Base-by-base conservation (phyloP, 2,113 vertebrate genomes). In the Oncorhynchus nerka region DNA sequence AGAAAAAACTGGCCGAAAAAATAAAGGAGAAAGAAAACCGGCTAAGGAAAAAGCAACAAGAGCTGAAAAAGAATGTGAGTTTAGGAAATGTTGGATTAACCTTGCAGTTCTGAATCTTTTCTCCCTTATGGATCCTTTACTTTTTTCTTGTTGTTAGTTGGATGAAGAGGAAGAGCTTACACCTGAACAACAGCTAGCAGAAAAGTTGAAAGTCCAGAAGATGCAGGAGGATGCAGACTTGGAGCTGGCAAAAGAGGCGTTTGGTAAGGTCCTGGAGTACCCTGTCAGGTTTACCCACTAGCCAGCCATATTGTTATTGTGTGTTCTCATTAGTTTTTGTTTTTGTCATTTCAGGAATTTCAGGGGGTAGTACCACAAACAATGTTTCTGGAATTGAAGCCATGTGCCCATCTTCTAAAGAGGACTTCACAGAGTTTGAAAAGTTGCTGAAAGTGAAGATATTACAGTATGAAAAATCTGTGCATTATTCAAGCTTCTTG, bases 351-450 rank as follows among this genome's bases (percentile, higher is more conserved):
- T 55, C 51, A 55, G 51, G 51, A 16, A 55, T 55, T 1, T 55
- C 51, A 19, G 51, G 12, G 51, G 5, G 51, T 19, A 55, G 51
- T 55, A 55, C 13, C 51, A 16, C 51, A 55, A 96, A 94, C 89
- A 91, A 84, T 82, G 91, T 94, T 74, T 91, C 88, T 87, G 97
- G 97, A 90, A 96, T 99, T 90, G 98, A 99, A 91, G 94, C 94
- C 82, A 98, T 99, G 94, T 97, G 94, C 78, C 98, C 98, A 74
- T 96, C 94, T 72, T 96, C 98, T 5, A 97, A 96, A 96, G 97
- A 99, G 22, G 98, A 99, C 84, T 99, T 99, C 68, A 95, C 95
- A 92, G 97, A 99, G 83, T 99, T 99, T 84, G 97, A 97, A 80
- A 96, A 94, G 39, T 84, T 98, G 75, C 93, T 99, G 70, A 99